Conservation (phyloP, 1,140 invertebrate genomes). For the Tigriopus japonicus region DNA sequence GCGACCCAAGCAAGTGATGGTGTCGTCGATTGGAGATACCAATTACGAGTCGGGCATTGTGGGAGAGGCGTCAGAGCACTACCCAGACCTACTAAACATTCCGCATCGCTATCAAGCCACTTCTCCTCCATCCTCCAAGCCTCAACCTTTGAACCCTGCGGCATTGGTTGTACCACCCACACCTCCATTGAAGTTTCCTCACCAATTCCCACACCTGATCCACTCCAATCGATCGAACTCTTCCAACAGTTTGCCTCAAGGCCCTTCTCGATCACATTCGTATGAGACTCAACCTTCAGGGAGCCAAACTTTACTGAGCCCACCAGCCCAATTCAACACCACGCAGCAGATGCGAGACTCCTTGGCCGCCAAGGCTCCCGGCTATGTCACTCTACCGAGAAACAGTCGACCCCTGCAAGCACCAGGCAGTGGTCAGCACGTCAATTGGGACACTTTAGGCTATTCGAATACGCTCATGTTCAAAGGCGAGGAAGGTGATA, state of each 20-base stretch:
- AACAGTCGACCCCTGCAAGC: not conserved
- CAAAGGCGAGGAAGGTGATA: not conserved
- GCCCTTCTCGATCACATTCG: too few species aligned
- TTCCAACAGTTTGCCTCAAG: too few species aligned
- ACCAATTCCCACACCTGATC: conserved; percentile 11
- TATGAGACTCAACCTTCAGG: too few species aligned
- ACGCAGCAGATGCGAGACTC: not conserved
- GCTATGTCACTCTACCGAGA: not conserved
- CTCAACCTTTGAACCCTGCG: conserved; percentile 10
- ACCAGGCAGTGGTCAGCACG: too few species aligned
- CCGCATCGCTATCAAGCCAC: not conserved
- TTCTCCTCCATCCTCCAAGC: not conserved
- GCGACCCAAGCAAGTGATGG: not conserved
- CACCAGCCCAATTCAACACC: not conserved
- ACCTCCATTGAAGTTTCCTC: conserved; percentile 5
- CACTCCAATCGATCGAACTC: not conserved
- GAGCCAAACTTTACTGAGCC: too few species aligned
- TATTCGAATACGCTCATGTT: too few species aligned
- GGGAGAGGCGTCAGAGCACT: not conserved
- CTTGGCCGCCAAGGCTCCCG: not conserved
- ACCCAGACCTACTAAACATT: conserved; percentile 4
- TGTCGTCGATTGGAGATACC: not conserved
- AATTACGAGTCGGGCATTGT: too few species aligned
- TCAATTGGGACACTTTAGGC: too few species aligned
- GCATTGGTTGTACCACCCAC: conserved; percentile 1